Conservation (phyloP, 2,888 invertebrate species). For the Sphecodes monilicornis region DNA sequence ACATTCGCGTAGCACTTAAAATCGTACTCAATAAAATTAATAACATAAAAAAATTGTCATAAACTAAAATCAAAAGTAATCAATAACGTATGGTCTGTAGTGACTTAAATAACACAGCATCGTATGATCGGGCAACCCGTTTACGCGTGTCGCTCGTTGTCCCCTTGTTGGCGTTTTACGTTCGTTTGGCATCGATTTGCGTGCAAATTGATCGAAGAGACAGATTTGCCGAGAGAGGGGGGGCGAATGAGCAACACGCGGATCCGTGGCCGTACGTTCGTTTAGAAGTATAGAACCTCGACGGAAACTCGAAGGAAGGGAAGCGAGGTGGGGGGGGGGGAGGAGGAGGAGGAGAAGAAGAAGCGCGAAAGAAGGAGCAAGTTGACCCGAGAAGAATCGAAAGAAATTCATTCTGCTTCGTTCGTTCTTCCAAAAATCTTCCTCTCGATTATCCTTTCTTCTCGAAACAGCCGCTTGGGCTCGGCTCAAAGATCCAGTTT, state of each 20-base stretch:
- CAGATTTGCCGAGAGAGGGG: neutral
- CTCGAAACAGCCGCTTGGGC: neutral
- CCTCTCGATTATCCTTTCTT: neutral
- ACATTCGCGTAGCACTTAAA: slow-evolving; percentile 77
- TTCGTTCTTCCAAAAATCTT: slow-evolving; percentile 5
- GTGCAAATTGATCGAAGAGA: neutral
- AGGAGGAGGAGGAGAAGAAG: neutral
- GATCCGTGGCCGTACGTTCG: slow-evolving; percentile 62
- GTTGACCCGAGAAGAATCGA: neutral
- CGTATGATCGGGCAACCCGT: slow-evolving; percentile 80
- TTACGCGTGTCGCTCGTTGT: slow-evolving; percentile 59
- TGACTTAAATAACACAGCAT: slow-evolving; percentile 84
- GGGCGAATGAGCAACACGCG: slow-evolving; percentile 37
- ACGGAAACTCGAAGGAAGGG: slow-evolving; percentile 34
- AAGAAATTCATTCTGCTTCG: slow-evolving; percentile 22
- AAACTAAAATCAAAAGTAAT: slow-evolving; percentile 82
- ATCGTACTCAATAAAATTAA: slow-evolving; percentile 83
- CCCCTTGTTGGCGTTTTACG: slow-evolving; percentile 5
- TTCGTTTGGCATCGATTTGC: neutral
- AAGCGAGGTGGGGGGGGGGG: slow-evolving; percentile 15
- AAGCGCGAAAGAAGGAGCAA: neutral
- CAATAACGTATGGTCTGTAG: slow-evolving; percentile 83
- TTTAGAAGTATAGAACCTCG: slow-evolving; percentile 62
- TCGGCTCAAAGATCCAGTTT: neutral
- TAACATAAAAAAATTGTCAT: slow-evolving; percentile 82